Evolutionary conservation across 2,797 vertebrate species (phyloP).

Genomic region (Borostomias antarcticus): DNA sequence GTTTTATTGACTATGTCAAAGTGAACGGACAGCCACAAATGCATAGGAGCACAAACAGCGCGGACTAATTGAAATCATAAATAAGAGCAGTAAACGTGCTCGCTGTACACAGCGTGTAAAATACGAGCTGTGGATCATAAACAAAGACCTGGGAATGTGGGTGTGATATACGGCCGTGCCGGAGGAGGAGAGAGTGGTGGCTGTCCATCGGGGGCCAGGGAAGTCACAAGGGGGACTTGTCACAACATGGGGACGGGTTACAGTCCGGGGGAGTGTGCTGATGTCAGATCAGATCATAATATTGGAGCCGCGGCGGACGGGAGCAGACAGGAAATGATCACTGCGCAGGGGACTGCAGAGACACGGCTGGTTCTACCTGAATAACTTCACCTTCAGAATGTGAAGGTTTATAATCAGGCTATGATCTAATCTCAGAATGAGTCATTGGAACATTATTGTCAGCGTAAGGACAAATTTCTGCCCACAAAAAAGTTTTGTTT

Average conservation of each 20-base stretch:
- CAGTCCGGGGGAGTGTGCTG: constrained; percentile 1
- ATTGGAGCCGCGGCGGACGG: neutral
- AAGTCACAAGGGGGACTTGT: constrained; percentile 35
- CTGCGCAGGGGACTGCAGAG: too few relatives aligned
- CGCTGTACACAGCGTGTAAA: constrained; percentile 51
- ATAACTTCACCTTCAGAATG: too few relatives aligned
- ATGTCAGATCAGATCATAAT: constrained; percentile 19
- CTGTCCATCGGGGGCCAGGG: constrained; percentile 17
- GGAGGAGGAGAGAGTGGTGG: constrained; percentile 24
- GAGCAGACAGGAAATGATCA: too few relatives aligned
- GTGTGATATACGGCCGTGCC: constrained; percentile 36
- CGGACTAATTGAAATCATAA: constrained; percentile 58
- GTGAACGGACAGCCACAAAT: constrained; percentile 9
- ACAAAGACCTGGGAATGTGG: constrained; percentile 41
- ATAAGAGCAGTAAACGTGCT: constrained; percentile 65
- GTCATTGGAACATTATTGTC: too few relatives aligned
- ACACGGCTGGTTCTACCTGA: too few relatives aligned
- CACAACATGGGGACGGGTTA: constrained; percentile 40
- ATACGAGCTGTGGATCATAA: constrained; percentile 47
- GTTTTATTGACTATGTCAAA: constrained; percentile 46
- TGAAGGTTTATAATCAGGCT: too few relatives aligned
- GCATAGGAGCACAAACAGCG: constrained; percentile 18
- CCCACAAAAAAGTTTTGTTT: neutral
- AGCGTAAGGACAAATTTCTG: neutral
- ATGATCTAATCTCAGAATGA: too few relatives aligned